phyloP scores from a whole-genome alignment of 2,113 vertebrate species.

The Leptosomus discolor region DNA sequence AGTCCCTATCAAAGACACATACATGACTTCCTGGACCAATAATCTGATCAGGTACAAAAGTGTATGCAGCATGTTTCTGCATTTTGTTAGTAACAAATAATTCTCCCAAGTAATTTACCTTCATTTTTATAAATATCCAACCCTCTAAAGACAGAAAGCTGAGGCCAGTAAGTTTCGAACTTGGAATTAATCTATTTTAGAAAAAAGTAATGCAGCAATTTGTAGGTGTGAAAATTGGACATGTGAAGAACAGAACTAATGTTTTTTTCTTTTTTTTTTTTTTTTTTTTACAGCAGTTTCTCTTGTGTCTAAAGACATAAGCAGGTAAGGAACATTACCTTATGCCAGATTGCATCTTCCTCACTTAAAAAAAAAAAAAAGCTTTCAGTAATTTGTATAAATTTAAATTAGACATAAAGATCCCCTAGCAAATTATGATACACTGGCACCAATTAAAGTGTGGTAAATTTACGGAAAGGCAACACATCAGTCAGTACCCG shows the following conservation, averaged over 20 bases:
- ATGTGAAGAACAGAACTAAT: neutral
- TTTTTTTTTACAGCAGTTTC: neutral
- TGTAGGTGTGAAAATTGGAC: neutral
- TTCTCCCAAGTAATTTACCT: neutral
- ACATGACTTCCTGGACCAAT: neutral
- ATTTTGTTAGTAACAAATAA: neutral
- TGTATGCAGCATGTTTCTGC: neutral
- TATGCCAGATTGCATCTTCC: neutral
- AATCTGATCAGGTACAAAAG: neutral
- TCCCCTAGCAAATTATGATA: neutral
- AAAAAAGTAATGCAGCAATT: neutral
- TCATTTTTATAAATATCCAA: neutral
- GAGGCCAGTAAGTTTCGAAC: neutral
- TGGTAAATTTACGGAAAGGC: neutral
- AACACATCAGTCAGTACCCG: neutral
- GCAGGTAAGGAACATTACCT: neutral
- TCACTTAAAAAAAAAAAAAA: neutral
- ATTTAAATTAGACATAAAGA: neutral
- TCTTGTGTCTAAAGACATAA: neutral
- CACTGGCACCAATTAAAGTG: neutral
- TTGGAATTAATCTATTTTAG: neutral
- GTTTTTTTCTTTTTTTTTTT: neutral
- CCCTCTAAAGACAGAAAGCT: neutral
- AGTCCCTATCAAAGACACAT: neutral
- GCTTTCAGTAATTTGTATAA: neutral